Evolutionary conservation across 1,140 invertebrate species (phyloP).

Genomic region (Brachionus asplanchnoidis): DNA sequence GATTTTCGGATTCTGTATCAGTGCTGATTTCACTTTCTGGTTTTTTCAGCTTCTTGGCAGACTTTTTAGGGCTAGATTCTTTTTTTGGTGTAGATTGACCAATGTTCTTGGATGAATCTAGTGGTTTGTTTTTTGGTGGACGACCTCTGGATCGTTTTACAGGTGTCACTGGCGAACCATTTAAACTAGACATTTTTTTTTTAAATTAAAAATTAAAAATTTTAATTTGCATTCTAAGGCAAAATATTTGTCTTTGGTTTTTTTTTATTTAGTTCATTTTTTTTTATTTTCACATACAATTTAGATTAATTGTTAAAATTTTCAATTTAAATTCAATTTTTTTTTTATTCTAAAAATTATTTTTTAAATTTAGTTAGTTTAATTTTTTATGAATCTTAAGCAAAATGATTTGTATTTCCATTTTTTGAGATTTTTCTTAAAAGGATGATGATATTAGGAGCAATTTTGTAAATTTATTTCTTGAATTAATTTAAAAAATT

Average conservation of each 20-base stretch:
- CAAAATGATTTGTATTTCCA: too few relatives aligned
- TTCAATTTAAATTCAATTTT: too few relatives aligned
- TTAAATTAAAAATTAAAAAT: neutral
- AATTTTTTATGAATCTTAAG: too few relatives aligned
- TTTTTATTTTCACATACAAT: neutral
- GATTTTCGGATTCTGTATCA: neutral
- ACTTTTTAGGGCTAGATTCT: neutral
- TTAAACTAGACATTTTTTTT: neutral
- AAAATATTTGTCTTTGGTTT: neutral
- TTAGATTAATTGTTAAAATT: too few relatives aligned
- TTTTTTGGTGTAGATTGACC: neutral
- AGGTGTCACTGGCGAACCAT: neutral
- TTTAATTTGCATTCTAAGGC: neutral
- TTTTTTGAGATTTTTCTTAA: too few relatives aligned
- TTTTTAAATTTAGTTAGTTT: too few relatives aligned
- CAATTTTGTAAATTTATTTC: too few relatives aligned
- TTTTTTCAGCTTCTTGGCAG: neutral
- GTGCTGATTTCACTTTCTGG: neutral
- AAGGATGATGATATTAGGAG: too few relatives aligned
- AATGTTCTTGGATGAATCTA: neutral
- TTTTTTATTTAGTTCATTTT: neutral
- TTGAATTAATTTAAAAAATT: too few relatives aligned
- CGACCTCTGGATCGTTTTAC: neutral
- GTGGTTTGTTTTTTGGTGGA: neutral
- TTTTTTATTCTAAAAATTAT: too few relatives aligned